Evolutionary conservation across 2,113 vertebrate genomes (phyloP).

Genomic region (Oxygymnocypris stewartii): DNA sequence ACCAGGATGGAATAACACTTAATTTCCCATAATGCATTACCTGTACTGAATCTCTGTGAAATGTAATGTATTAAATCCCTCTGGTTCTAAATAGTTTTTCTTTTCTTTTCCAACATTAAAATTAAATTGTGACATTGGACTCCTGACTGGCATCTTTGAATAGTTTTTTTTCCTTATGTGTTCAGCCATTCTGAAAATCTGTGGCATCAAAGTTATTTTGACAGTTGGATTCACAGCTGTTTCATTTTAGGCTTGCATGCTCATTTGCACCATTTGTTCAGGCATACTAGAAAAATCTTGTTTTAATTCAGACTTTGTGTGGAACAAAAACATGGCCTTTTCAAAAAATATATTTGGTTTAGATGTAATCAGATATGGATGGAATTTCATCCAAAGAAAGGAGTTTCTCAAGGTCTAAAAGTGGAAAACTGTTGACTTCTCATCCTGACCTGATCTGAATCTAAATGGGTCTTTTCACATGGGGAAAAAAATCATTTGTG

Average conservation of each 20-base stretch:
- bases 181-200: background rate
- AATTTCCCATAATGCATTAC: background rate
- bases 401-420: conserved; percentile 16
- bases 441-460: background rate
- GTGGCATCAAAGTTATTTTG: conserved; percentile 5
- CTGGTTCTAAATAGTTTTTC: background rate
- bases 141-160: background rate
- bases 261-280: conserved; percentile 10
- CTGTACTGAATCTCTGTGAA: background rate
- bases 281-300: background rate
- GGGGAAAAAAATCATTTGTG: background rate
- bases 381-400: conserved; percentile 3
- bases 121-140: background rate
- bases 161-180: background rate
- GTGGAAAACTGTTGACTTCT: conserved; percentile 9
- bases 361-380: conserved; percentile 22
- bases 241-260: conserved; percentile 8
- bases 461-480: background rate
- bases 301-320: background rate
- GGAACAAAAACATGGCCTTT: background rate
- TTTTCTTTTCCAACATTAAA: conserved; percentile 4
- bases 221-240: conserved; percentile 13
- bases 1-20: background rate
- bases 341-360: background rate
- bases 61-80: background rate